Evolutionary conservation across 2,113 vertebrate species (phyloP).

Genomic region (Cettia cetti): DNA sequence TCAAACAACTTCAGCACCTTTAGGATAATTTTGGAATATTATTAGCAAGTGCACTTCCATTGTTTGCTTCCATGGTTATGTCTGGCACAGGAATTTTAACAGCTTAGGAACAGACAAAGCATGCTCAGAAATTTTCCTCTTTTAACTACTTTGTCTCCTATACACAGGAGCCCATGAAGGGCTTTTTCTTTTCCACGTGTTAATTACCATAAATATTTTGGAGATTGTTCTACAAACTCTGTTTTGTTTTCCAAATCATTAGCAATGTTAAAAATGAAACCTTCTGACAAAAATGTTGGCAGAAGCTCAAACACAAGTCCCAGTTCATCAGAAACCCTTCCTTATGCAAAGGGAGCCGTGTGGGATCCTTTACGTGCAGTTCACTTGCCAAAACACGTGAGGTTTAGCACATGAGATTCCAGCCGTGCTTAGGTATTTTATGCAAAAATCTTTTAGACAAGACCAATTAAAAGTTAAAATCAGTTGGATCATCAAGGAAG

Average conservation of each 20-base stretch:
- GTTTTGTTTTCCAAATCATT: constrained; percentile 32
- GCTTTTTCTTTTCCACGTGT: background rate
- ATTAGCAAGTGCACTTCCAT: background rate
- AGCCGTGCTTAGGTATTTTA: background rate
- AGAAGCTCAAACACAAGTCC: background rate
- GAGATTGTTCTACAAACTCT: background rate
- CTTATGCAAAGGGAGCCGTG: background rate
- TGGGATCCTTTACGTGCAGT: background rate
- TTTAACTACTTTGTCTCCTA: constrained; percentile 16
- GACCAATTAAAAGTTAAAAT: background rate
- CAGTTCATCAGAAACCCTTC: background rate
- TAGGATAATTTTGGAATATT: background rate
- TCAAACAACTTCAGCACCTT: constrained; percentile 23
- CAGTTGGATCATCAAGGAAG: background rate
- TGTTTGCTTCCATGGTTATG: background rate
- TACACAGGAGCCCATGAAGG: background rate
- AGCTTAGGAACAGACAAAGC: background rate
- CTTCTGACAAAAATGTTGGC: constrained; percentile 18
- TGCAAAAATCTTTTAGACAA: background rate
- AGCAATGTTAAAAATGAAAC: constrained; percentile 24
- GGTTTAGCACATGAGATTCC: background rate
- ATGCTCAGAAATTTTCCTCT: background rate
- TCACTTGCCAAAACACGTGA: background rate
- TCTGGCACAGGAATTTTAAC: background rate
- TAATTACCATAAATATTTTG: constrained; percentile 37